phyloP scores from a whole-genome alignment of 2,888 invertebrate genomes.

The Philonicus albiceps region DNA sequence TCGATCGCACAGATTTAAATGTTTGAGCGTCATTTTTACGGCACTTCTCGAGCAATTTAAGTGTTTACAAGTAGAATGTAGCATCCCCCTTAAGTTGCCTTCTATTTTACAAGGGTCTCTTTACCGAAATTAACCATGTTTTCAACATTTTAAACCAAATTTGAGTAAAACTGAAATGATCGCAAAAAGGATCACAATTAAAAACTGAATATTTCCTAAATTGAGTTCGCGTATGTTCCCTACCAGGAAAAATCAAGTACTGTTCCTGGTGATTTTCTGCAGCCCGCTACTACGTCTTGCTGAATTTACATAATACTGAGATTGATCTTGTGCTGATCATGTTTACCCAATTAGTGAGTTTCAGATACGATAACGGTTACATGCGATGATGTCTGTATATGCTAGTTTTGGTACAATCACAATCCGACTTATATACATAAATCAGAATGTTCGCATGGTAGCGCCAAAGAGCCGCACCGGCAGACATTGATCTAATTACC shows the following conservation, averaged over 20 bases:
- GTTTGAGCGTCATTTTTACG: not conserved
- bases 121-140: not conserved
- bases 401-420: not conserved
- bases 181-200: not conserved
- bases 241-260: not conserved
- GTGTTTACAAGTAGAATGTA: not conserved
- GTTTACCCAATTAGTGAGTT: constrained; percentile 28
- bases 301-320: constrained; percentile 25
- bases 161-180: not conserved
- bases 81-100: not conserved
- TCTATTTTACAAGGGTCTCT: not conserved
- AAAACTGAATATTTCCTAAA: not conserved
- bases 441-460: not conserved
- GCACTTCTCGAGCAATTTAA: not conserved
- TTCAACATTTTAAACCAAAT: not conserved
- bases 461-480: not conserved
- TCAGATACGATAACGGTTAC: constrained; percentile 26
- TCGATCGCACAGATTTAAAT: not conserved
- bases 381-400: not conserved
- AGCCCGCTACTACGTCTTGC: not conserved
- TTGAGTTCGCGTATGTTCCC: not conserved
- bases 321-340: constrained; percentile 27
- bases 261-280: constrained; percentile 9
- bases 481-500: constrained; percentile 13
- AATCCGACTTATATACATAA: not conserved